Evolutionary conservation across 2,797 vertebrate genomes (phyloP).

Genomic region (Alauda arvensis): DNA sequence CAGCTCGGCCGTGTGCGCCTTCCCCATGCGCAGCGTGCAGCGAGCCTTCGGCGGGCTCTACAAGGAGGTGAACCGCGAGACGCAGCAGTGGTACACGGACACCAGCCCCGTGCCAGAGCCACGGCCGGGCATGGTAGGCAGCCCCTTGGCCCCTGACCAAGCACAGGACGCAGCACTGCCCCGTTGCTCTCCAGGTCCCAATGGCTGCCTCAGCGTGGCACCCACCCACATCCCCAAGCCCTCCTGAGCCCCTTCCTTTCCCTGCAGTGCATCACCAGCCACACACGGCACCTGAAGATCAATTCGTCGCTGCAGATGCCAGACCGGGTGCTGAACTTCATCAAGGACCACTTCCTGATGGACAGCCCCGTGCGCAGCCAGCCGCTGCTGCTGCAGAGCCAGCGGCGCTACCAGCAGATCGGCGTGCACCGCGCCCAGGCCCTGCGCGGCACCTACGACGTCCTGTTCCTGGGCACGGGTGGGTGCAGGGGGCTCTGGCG

Average conservation of each 20-base stretch:
- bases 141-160: accelerated
- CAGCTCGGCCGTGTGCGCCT: slow-evolving; percentile 91
- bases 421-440: slow-evolving; percentile 77
- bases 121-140: slow-evolving; percentile 84
- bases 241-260: neutral
- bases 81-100: slow-evolving; percentile 94
- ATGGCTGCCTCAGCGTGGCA: accelerated
- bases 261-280: slow-evolving; percentile 87
- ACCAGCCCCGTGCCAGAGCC: slow-evolving; percentile 85
- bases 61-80: slow-evolving; percentile 92
- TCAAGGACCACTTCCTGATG: slow-evolving; percentile 98
- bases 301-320: slow-evolving; percentile 91
- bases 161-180: accelerated
- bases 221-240: accelerated
- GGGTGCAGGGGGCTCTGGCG: accelerated
- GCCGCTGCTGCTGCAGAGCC: slow-evolving; percentile 85
- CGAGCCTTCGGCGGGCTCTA: slow-evolving; percentile 86
- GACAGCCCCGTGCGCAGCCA: slow-evolving; percentile 86
- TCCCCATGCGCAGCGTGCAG: slow-evolving; percentile 88
- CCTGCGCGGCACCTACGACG: slow-evolving; percentile 74
- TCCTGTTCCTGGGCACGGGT: slow-evolving; percentile 94
- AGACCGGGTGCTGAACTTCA: slow-evolving; percentile 93
- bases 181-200: accelerated
- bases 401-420: slow-evolving; percentile 85
- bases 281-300: slow-evolving; percentile 81